Percentiles rank a stretch among this genome's conserved stretches.
Conservation (phyloP, 2,113 vertebrate species). For the Genyomyrus donnyi region DNA sequence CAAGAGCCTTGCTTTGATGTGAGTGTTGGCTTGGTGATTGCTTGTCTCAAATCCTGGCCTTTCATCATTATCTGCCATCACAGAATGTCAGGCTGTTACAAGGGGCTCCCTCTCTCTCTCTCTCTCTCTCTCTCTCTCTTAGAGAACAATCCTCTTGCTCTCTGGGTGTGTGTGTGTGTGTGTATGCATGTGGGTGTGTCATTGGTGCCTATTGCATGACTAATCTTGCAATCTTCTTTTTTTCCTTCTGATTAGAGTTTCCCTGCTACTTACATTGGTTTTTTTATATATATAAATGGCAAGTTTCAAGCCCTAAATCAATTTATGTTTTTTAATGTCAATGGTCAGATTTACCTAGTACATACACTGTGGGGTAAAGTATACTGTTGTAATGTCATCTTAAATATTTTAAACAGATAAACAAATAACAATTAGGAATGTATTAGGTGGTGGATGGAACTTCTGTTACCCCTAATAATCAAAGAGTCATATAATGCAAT, state of each 20-base stretch:
- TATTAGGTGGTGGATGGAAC: background rate
- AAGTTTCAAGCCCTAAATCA: background rate
- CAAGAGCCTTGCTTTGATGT: conserved; percentile 26
- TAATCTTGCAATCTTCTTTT: background rate
- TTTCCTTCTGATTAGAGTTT: background rate
- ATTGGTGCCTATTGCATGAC: background rate
- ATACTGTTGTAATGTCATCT: background rate
- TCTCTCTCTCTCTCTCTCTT: background rate
- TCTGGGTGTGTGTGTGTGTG: background rate
- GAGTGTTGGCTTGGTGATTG: conserved; percentile 29
- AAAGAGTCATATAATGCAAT: background rate
- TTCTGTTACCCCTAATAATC: background rate
- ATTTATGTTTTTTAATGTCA: background rate
- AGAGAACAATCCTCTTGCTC: background rate
- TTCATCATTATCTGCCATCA: conserved; percentile 7
- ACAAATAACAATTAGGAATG: background rate
- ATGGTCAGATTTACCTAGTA: background rate
- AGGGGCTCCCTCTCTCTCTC: background rate
- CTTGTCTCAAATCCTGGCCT: conserved; percentile 11
- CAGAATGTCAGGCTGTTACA: background rate
- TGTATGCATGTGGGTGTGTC: background rate
- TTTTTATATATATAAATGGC: background rate
- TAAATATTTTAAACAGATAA: background rate
- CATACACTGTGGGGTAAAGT: background rate
- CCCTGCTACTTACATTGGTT: background rate